These are phyloP conservation scores for Solenopsis fugax DNA, from an alignment of 1,140 invertebrate species.

Conservation along the genomic window DNA sequence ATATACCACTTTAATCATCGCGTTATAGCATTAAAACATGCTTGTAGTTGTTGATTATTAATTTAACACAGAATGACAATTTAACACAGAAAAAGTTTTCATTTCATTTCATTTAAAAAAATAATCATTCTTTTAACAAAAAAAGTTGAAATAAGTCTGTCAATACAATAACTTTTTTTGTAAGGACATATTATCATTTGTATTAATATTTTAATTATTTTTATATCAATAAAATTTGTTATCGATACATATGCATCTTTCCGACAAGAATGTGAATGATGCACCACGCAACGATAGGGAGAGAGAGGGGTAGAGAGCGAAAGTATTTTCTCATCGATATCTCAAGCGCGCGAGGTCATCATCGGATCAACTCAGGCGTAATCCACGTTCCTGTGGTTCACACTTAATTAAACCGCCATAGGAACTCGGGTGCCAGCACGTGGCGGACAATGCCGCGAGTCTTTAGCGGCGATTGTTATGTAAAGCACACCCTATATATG, in stretches of 20 bases:
- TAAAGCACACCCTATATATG: conserved; percentile 85
- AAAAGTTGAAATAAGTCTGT: not conserved
- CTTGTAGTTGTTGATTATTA: not conserved
- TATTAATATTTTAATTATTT: conserved; percentile 12
- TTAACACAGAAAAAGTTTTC: not conserved
- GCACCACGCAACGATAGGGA: not conserved
- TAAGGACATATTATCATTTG: not conserved
- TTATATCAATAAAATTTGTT: not conserved
- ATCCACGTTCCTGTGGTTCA: conserved; percentile 86
- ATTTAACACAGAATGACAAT: no score
- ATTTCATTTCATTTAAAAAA: not conserved
- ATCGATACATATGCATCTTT: not conserved
- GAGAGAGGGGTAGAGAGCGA: conserved; percentile 12
- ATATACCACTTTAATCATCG: not conserved
- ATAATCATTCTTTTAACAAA: not conserved
- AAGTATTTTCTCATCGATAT: conserved; percentile 83
- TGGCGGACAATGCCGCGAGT: conserved; percentile 86
- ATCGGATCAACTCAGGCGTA: conserved; percentile 86
- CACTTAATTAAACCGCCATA: conserved; percentile 87
- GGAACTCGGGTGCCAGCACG: conserved; percentile 84
- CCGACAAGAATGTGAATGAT: conserved; percentile 15
- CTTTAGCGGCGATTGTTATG: conserved; percentile 87
- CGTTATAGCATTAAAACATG: not conserved
- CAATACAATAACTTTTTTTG: not conserved
- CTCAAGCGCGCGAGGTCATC: conserved; percentile 83